Base-by-base conservation (phyloP, 1,140 invertebrate genomes). In the Agraylea sexmaculata region DNA sequence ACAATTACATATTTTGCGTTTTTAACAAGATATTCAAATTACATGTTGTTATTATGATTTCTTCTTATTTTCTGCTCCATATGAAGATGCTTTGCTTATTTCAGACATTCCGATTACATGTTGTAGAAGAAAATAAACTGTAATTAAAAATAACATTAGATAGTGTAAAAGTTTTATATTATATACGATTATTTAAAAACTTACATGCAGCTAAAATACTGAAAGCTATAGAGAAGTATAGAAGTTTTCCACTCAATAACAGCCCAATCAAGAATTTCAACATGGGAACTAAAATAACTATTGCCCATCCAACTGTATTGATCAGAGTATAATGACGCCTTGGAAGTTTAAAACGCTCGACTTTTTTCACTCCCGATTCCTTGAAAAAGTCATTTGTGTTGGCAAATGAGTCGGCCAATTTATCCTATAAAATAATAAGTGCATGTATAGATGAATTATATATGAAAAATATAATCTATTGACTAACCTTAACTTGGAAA, bases 351-450 rank as follows among this genome's bases (percentile, higher is more conserved):
- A 78, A 74, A 6, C 60, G 57, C 33, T 75, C 68, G 21, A 75
- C 57, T 58, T 70, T 65, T 55, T 70, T 61, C 3, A 85, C 69
- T 3, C 80, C 81, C 12, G 82, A 85, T 10, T 75, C 74, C 32
- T 69, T 60, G 53, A 87, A 87, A 59, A 84, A 89, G 61, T 84
- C 80, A 15, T 84, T 83, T n/a, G 81, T 85, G 52, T 81, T 70
- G 19, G 77, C 52, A 56, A 87, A 89, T 52, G 84, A 87, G 23
- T 86, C 82, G 51, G 78, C 71, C 64, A 88, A 70, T 58, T 75
- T 72, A 62, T 89, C 85, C 78, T 85, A 61, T 22, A 66, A 70
- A 47, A 50, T 35, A 40, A 57, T 60, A 23, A 55, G 27, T 19
- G 13, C 10, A 8, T 18, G 16, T 35, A 16, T 35, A 18, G 20